These are phyloP conservation scores for Phymatocera aterrima DNA, from an alignment of 2,888 invertebrate species.

Conservation along the genomic window DNA sequence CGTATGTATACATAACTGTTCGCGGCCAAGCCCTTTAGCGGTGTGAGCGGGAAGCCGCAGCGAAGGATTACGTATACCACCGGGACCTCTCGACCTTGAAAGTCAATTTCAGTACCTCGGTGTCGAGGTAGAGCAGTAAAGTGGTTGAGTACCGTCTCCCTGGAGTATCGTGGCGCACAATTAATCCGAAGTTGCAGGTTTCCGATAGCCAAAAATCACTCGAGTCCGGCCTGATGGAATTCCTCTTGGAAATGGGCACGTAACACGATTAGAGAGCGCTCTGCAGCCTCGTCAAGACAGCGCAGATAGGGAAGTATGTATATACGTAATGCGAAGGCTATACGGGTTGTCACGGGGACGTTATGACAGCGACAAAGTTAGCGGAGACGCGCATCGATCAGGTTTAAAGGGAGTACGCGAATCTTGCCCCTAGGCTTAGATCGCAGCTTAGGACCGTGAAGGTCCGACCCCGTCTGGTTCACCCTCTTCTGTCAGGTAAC, in stretches of 20 bases:
- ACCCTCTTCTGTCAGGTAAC: constrained; percentile 34
- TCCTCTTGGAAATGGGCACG: background rate
- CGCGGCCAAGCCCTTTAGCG: constrained; percentile 12
- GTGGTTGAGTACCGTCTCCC: background rate
- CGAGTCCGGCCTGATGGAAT: background rate
- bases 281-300: constrained; percentile 5
- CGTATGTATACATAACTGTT: background rate
- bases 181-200: background rate
- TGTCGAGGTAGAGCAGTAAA: constrained; percentile 3
- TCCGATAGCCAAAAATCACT: background rate
- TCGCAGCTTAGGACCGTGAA: constrained; percentile 18
- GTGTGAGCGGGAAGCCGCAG: constrained; percentile 14
- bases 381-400: constrained; percentile 57
- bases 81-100: constrained; percentile 15
- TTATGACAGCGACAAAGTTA: constrained; percentile 52
- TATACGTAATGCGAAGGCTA: constrained; percentile 7
- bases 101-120: background rate
- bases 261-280: constrained; percentile 13
- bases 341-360: constrained; percentile 17
- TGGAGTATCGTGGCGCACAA: background rate
- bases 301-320: constrained; percentile 12
- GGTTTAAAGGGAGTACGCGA: constrained; percentile 45
- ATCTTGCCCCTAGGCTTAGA: constrained; percentile 23
- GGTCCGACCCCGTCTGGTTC: constrained; percentile 30
- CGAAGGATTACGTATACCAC: constrained; percentile 18